A percentile compares a stretch with the other conserved stretches of the same genome.
Evolutionary conservation across 2,888 invertebrate genomes (phyloP).

Genomic region (Ametastegia equiseti): DNA sequence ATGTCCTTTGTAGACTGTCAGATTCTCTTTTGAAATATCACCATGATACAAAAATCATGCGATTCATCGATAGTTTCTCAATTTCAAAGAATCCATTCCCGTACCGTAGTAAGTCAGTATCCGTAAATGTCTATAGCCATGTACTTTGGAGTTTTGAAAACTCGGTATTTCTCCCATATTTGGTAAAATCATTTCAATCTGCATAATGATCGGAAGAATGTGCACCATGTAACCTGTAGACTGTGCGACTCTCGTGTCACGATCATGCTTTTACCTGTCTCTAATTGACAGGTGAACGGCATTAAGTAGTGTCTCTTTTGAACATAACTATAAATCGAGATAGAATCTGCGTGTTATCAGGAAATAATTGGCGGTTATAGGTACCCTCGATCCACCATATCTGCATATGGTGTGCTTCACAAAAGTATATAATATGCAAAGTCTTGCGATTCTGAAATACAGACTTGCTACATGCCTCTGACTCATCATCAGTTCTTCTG

Average conservation of each 20-base stretch:
- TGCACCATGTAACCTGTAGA: background rate
- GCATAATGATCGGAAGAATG: conserved; percentile 32
- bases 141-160: background rate
- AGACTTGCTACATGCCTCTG: too few relatives aligned
- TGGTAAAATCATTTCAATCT: background rate
- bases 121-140: background rate
- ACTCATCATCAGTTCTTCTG: too few relatives aligned
- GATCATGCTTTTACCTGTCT: background rate
- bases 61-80: background rate
- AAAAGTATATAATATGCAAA: background rate
- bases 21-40: too few relatives aligned
- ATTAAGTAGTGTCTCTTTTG: background rate
- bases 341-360: background rate
- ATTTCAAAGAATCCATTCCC: background rate
- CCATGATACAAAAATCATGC: too few relatives aligned
- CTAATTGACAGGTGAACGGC: conserved; percentile 25
- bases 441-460: too few relatives aligned
- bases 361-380: conserved; percentile 1
- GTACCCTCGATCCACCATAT: background rate
- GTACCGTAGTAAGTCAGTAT: background rate
- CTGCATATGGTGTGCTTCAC: background rate
- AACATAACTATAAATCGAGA: background rate
- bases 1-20: too few relatives aligned
- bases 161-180: background rate
- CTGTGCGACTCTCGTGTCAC: conserved; percentile 11